These are phyloP conservation scores for Rosalia funebris DNA, from an alignment of 2,888 invertebrate genomes.

Conservation along the genomic window DNA sequence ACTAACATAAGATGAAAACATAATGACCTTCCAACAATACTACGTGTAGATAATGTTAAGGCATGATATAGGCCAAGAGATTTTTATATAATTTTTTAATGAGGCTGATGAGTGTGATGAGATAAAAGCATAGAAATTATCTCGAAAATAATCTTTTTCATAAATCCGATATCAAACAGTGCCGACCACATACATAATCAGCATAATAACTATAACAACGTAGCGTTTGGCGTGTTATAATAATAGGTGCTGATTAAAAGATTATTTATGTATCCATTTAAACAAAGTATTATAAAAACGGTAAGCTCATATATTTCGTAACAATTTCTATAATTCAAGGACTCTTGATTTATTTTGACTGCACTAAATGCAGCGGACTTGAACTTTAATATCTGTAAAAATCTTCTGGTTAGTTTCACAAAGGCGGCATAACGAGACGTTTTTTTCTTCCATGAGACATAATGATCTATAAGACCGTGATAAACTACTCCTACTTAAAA, in stretches of 20 bases:
- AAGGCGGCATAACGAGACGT: not conserved
- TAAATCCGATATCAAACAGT: not conserved
- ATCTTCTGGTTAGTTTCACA: not conserved
- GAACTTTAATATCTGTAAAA: not conserved
- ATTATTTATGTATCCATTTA: conserved; percentile 10
- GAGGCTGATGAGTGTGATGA: no score
- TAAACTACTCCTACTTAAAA: conserved; percentile 19
- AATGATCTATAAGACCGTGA: conserved; percentile 13
- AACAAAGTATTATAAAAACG: conserved; percentile 1
- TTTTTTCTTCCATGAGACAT: not conserved
- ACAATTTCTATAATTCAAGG: conserved; percentile 3
- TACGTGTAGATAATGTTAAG: no score
- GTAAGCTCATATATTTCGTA: not conserved
- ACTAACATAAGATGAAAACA: no score
- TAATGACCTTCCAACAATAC: no score
- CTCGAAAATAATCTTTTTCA: not conserved
- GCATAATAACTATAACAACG: not conserved
- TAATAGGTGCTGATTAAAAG: conserved; percentile 26
- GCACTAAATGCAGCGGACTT: not conserved
- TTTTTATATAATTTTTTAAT: not conserved
- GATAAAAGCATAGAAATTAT: no score
- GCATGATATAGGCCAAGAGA: no score
- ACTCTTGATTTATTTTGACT: conserved; percentile 18
- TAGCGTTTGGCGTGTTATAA: conserved; percentile 5
- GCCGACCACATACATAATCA: not conserved